phyloP scores from a whole-genome alignment of 2,797 vertebrate species.

The Eupleurogrammus muticus region DNA sequence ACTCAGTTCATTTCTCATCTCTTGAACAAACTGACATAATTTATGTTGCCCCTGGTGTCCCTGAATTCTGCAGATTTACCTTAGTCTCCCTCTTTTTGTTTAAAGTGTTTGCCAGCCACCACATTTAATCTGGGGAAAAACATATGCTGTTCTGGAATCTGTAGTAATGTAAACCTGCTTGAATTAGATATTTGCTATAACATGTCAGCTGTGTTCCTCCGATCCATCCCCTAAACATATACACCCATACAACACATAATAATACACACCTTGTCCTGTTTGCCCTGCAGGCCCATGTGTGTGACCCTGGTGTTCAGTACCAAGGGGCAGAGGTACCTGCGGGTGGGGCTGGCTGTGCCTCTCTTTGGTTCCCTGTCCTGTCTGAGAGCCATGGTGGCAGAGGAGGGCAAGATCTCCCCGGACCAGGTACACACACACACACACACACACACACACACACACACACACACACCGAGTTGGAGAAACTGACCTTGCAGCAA shows the following conservation, averaged over 20 bases:
- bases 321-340: conserved; percentile 88
- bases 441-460: conserved; percentile 16
- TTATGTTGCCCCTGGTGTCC: conserved; percentile 4
- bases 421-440: conserved; percentile 85
- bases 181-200: conserved; percentile 22
- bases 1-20: not conserved
- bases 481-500: too few relatives aligned
- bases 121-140: conserved; percentile 8
- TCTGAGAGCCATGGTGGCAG: conserved; percentile 90
- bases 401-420: conserved; percentile 86
- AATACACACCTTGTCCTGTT: not conserved
- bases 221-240: not conserved
- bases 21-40: conserved; percentile 8
- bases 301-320: conserved; percentile 90
- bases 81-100: conserved; percentile 13
- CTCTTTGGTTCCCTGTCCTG: conserved; percentile 87
- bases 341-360: conserved; percentile 90
- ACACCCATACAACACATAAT: too few relatives aligned
- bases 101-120: not conserved
- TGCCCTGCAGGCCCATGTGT: conserved; percentile 86
- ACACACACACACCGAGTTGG: not conserved
- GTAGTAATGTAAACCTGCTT: conserved; percentile 21
- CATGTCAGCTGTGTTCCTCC: conserved; percentile 17
- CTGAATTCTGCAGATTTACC: conserved; percentile 15
- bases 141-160: conserved; percentile 23